Evolutionary conservation across 2,113 vertebrate genomes (phyloP), one percentile per base, ranked within the genome.

Genomic region (Peromyscus maniculatus): DNA sequence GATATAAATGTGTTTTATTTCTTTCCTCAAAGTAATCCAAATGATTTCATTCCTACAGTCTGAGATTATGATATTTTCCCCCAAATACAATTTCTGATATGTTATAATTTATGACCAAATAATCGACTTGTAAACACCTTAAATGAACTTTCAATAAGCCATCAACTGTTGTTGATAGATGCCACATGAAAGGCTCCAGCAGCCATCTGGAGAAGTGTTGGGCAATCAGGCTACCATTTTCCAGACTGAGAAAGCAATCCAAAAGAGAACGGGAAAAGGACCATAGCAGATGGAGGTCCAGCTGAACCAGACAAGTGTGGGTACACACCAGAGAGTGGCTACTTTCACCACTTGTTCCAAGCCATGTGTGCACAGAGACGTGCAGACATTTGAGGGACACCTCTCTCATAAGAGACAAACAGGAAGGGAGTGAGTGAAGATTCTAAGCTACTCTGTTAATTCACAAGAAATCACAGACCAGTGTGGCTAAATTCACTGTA

Each of bases 241-340:
- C 83, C 90, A 97, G 97, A 95, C 16, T 83, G 93, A 97, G 94
- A 94, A 97, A 92, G 91, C 77, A 90, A 87, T 92, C 89, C 49
- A 94, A 96, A 62, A 36, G 91, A 94, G 97, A 91, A 96, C 31
- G 80, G 75, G 71, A 74, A 96, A 92, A 96, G 83, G 36, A 90
- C 83, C 91, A 75, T 15, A 74, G 66, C 97, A 98, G 97, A 97
- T 97, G 96, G 97, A 19, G 16, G 77, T 97, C 94, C 97, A 98
- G 92, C 89, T 97, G 92, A 97, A 72, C 84, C 55, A 89, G 52
- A 46, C 95, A 91, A 97, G 94, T 97, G 97, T 97, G 93, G 94
- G 95, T 88, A 95, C 97, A 97, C 95, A 98, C 96, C 91, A 95
- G 89, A 93, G 28, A 95, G 87, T 84, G 96, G 96, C 77, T 69